phyloP scores from a whole-genome alignment of 2,888 invertebrate species.

The Epiblema foenella region DNA sequence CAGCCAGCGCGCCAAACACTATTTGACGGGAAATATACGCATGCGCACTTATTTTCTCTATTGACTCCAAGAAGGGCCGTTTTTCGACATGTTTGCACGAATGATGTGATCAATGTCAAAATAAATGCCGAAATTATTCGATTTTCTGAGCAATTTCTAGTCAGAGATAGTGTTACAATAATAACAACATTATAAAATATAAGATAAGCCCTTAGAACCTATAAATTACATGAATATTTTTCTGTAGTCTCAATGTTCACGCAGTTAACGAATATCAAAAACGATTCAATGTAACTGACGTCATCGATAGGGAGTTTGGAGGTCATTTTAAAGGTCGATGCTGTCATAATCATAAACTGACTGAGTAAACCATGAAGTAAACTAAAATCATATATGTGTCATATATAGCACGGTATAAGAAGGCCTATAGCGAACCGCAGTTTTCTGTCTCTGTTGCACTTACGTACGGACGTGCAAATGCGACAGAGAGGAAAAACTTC shows the following conservation, averaged over 20 bases:
- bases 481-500: too few species aligned
- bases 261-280: conserved; percentile 18
- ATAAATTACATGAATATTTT: background rate
- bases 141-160: background rate
- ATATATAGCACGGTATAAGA: too few species aligned
- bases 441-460: too few species aligned
- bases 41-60: conserved; percentile 73
- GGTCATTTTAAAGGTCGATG: conserved; percentile 39
- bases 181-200: background rate
- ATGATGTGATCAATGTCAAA: background rate
- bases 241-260: background rate
- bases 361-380: too few species aligned
- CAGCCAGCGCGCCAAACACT: conserved; percentile 82
- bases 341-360: conserved; percentile 18
- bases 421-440: too few species aligned
- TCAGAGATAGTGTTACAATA: background rate
- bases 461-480: too few species aligned
- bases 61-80: conserved; percentile 54
- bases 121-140: background rate
- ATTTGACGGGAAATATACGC: conserved; percentile 71
- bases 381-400: too few species aligned
- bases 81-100: conserved; percentile 3
- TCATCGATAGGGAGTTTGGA: conserved; percentile 35
- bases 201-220: background rate
- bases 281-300: conserved; percentile 15